Evolutionary conservation across 2,888 invertebrate species (phyloP), one percentile per base, ranked within the genome.

Genomic region (Clivina fossor): DNA sequence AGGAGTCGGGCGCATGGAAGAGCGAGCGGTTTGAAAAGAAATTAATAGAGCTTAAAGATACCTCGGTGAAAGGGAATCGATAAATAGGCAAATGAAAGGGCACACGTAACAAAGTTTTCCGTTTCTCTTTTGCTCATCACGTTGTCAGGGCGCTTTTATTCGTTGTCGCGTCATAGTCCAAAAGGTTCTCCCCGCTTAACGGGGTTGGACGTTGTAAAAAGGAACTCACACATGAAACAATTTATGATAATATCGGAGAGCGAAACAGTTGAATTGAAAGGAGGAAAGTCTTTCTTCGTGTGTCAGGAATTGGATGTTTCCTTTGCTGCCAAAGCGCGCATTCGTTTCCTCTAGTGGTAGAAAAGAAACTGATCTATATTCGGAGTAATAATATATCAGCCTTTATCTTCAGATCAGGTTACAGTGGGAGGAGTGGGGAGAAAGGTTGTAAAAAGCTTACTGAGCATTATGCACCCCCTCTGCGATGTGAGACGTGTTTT

Each of bases 331-430:
- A 51, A 51, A 37, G 38, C 38, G 33, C 22, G 37, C 37, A 48
- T 7, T 11, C 32, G 16, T 38, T 7, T 18, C 15, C 38, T 38
- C 16, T 38, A n/a, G n/a, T n/a, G n/a, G n/a, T n/a, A n/a, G 18
- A 49, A 49, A 50, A 51, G 51, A 51, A 51, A 40, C 43, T 51
- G 51, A 51, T 51, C 51, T 51, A 51, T 51, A 51, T 51, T 51
- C 51, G 32, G 40, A n/a, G 51, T 51, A 41, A 51, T 51, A 40
- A 51, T 51, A 51, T 51, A 51, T 51, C 51, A 32, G 43, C 51
- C 51, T 32, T 51, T 51, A 51, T 41, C 51, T 51, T 20, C 41
- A 51, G 51, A 51, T 51, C 51, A 43, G 41, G 51, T 51, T 51
- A 41, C 51, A 33, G n/a, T n/a, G n/a, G n/a, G n/a, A n/a, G n/a